Evolutionary conservation across 1,140 invertebrate genomes (phyloP).

Genomic region (Drosophila ohnishii): DNA sequence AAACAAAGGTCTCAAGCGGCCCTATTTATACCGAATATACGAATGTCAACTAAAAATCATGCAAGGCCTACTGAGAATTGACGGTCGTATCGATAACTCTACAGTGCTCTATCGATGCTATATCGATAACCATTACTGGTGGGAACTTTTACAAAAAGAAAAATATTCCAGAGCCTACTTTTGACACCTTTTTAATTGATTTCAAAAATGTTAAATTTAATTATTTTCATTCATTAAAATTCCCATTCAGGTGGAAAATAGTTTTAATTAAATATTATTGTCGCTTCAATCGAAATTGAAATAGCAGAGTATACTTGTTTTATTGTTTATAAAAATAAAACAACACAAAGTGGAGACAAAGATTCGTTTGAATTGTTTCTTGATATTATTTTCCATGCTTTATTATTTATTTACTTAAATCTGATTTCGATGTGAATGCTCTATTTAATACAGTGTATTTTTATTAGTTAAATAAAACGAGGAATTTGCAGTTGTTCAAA

Average conservation of each 20-base stretch:
- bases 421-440: conserved; percentile 8
- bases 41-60: not conserved
- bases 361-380: not conserved
- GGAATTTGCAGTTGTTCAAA: too few species aligned
- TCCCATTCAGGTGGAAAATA: not conserved
- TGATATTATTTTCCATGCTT: conserved; percentile 12
- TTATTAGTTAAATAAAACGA: not conserved
- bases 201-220: not conserved
- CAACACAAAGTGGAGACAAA: not conserved
- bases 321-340: not conserved
- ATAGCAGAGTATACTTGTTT: not conserved
- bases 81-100: not conserved
- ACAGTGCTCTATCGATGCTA: not conserved
- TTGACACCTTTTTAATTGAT: not conserved
- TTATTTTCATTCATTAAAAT: not conserved
- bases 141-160: too few species aligned
- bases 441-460: not conserved
- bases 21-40: not conserved
- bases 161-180: not conserved
- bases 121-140: not conserved
- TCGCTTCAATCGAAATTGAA: not conserved
- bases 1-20: not conserved
- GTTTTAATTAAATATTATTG: not conserved
- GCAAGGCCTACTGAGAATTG: not conserved
- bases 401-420: conserved; percentile 33